These are phyloP conservation scores for Mycetomoellerius zeteki DNA, from an alignment of 1,140 invertebrate genomes.

Conservation along the genomic window DNA sequence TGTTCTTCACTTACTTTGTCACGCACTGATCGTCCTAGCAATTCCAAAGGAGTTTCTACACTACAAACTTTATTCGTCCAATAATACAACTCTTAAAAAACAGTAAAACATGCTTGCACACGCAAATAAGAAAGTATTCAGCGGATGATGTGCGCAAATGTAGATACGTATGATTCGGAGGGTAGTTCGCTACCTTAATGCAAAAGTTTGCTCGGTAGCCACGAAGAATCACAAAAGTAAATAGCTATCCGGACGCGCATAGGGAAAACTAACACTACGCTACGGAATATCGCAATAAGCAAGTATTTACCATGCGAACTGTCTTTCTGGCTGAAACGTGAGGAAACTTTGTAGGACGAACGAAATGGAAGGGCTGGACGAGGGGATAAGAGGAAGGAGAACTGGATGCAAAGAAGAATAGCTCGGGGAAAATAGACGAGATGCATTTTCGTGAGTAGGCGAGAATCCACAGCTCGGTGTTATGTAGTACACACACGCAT, in stretches of 20 bases:
- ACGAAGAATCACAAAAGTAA: conserved; percentile 50
- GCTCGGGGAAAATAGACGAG: conserved; percentile 65
- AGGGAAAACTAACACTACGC: conserved; percentile 37
- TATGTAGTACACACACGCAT: conserved; percentile 58
- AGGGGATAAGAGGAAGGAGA: neutral
- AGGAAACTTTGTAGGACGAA: conserved; percentile 70
- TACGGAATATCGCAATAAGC: conserved; percentile 41
- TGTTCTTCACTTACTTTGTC: neutral
- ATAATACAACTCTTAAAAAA: neutral
- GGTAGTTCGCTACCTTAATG: conserved; percentile 22
- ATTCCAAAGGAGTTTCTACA: neutral
- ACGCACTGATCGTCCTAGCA: neutral
- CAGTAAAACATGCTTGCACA: neutral
- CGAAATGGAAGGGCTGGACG: conserved; percentile 1
- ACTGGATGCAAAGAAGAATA: conserved; percentile 26
- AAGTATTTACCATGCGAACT: conserved; percentile 50
- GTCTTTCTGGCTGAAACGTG: conserved; percentile 61
- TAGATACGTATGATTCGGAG: neutral
- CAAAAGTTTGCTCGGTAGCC: conserved; percentile 40
- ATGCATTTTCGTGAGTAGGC: conserved; percentile 69
- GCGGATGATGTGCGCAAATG: neutral
- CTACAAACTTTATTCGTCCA: neutral
- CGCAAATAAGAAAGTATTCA: neutral
- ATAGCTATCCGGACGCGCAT: conserved; percentile 27
- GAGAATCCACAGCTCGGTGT: neutral